These are phyloP conservation scores for Paralichthys olivaceus DNA, from an alignment of 2,113 vertebrate genomes.

Conservation along the genomic window DNA sequence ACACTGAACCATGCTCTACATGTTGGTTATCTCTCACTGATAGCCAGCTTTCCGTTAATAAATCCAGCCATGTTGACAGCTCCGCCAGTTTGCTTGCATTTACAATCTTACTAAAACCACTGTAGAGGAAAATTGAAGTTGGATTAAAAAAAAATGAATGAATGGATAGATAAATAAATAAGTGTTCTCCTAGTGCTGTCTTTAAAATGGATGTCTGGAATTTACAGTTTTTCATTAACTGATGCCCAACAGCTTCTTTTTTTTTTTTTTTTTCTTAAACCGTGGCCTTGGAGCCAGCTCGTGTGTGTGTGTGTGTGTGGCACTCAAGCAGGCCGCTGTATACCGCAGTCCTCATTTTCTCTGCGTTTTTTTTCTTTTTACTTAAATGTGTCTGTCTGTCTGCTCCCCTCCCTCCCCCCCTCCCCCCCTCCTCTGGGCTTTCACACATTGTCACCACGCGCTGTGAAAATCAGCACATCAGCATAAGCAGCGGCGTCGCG, in stretches of 20 bases:
- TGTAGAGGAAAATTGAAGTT: constrained; percentile 87
- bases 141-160: constrained; percentile 81
- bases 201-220: constrained; percentile 81
- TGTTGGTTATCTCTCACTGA: constrained; percentile 79
- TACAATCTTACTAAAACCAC: constrained; percentile 85
- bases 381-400: constrained; percentile 65
- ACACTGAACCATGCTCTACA: constrained; percentile 72
- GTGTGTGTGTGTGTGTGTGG: constrained; percentile 44
- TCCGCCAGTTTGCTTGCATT: constrained; percentile 79
- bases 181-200: constrained; percentile 78
- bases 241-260: constrained; percentile 79
- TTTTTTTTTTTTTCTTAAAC: constrained; percentile 65
- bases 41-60: constrained; percentile 81
- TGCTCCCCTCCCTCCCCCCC: constrained; percentile 25
- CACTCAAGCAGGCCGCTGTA: constrained; percentile 54
- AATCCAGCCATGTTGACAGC: constrained; percentile 78
- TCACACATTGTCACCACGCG: constrained; percentile 51
- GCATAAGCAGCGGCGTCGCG: constrained; percentile 62
- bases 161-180: constrained; percentile 85
- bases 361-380: constrained; percentile 40
- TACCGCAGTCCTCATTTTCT: constrained; percentile 61
- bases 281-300: constrained; percentile 42
- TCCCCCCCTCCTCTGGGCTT: constrained; percentile 20
- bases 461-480: constrained; percentile 66
- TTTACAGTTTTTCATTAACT: constrained; percentile 85